Conservation (phyloP, 2,888 invertebrate genomes). For the Xanthostigma xanthostigma region DNA sequence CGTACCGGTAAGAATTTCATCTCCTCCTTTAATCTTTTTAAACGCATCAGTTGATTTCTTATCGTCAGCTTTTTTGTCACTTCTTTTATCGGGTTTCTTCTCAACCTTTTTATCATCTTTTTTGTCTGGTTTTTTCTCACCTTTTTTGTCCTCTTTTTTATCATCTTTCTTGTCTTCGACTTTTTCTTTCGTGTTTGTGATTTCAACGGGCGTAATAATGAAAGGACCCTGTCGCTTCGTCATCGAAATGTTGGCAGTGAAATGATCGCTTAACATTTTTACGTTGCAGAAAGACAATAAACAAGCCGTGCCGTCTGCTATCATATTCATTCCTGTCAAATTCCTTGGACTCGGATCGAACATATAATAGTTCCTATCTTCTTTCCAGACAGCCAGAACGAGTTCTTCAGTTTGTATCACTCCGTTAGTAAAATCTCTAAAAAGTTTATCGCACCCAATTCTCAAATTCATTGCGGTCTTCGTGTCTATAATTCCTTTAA, state of each 20-base stretch:
- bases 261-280: constrained; percentile 33
- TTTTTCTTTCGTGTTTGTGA: constrained; percentile 17
- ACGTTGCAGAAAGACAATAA: constrained; percentile 35
- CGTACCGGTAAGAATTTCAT: constrained; percentile 29
- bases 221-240: constrained; percentile 29
- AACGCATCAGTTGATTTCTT: no score
- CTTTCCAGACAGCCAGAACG: constrained; percentile 39
- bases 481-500: constrained; percentile 33
- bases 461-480: constrained; percentile 25
- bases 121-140: constrained; percentile 1
- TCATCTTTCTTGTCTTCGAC: neutral
- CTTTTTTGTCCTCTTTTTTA: neutral
- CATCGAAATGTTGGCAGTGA: constrained; percentile 33
- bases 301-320: constrained; percentile 34
- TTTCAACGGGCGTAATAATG: constrained; percentile 24
- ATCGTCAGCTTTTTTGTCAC: neutral
- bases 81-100: neutral
- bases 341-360: constrained; percentile 39
- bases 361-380: constrained; percentile 38
- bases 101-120: neutral
- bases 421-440: constrained; percentile 36
- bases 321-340: constrained; percentile 29
- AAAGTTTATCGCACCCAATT: constrained; percentile 37
- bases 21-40: no score
- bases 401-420: constrained; percentile 31